Conservation (phyloP, 92 coral and sea anemone genomes). For the Umimayanthus kanabou region DNA sequence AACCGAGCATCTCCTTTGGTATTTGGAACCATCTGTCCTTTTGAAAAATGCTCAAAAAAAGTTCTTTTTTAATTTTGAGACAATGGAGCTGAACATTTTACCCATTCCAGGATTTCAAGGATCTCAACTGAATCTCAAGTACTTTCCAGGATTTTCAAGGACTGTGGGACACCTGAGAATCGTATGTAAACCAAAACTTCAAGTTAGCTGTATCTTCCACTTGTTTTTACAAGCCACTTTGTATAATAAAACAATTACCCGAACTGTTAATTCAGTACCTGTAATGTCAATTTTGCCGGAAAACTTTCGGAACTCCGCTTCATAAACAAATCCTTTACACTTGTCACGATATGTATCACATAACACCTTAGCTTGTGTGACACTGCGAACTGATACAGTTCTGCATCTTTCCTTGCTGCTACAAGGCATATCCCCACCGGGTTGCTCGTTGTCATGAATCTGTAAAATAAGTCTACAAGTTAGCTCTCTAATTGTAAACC, state of each 20-base stretch:
- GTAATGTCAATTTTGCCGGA: conserved; percentile 51
- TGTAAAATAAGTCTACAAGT: neutral
- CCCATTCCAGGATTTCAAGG: too few species aligned
- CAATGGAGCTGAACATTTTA: too few species aligned
- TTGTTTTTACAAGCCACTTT: too few species aligned
- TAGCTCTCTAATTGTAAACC: neutral
- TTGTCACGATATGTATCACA: conserved; percentile 55
- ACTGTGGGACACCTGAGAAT: too few species aligned
- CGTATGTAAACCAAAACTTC: too few species aligned
- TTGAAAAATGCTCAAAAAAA: too few species aligned
- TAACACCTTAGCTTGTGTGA: conserved; percentile 51
- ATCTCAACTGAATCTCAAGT: too few species aligned
- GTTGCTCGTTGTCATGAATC: conserved; percentile 59
- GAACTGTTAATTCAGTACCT: neutral
- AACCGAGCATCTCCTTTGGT: too few species aligned
- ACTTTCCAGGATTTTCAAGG: too few species aligned
- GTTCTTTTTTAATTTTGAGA: too few species aligned
- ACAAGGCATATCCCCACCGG: conserved; percentile 62
- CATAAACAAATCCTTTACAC: conserved; percentile 75
- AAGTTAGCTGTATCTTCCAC: too few species aligned
- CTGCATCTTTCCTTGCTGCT: conserved; percentile 48
- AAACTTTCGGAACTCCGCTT: conserved; percentile 33
- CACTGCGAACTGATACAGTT: conserved; percentile 18
- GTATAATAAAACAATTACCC: neutral
- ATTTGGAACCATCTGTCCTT: too few species aligned